Percentiles rank a stretch among this genome's conserved stretches.
Conservation (phyloP, 2,113 vertebrate genomes). For the Arenaria interpres region DNA sequence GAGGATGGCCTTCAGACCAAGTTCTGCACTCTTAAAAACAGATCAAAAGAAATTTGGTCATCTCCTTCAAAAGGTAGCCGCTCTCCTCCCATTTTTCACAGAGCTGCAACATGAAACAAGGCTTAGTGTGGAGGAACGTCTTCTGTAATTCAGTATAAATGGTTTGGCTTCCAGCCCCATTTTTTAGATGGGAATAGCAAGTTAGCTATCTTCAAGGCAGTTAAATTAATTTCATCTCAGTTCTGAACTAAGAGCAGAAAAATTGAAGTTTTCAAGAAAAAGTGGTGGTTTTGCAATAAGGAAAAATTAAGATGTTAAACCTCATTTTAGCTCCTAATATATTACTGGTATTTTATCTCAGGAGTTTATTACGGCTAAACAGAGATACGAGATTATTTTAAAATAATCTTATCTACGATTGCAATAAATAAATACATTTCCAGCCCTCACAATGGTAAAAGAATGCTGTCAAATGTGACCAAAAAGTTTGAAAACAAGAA, state of each 20-base stretch:
- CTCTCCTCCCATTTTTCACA: conserved; percentile 5
- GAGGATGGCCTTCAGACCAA: conserved; percentile 18
- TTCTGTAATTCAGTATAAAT: not conserved
- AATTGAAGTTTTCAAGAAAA: not conserved
- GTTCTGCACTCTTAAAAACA: not conserved
- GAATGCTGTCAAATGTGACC: not conserved
- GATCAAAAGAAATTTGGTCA: conserved; percentile 39
- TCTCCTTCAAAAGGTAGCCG: not conserved
- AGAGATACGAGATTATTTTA: not conserved
- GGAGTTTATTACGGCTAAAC: not conserved
- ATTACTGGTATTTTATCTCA: not conserved
- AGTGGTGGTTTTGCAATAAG: not conserved
- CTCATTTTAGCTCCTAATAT: not conserved
- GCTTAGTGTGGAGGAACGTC: not conserved
- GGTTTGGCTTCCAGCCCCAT: not conserved
- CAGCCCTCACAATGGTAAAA: not conserved
- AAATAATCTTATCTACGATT: not conserved
- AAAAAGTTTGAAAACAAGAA: not conserved
- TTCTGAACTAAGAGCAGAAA: not conserved
- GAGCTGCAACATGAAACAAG: not conserved
- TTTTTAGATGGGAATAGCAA: not conserved
- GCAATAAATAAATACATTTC: not conserved
- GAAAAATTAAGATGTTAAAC: not conserved
- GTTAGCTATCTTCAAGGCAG: not conserved
- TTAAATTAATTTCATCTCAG: not conserved